These are phyloP conservation scores for Drosophila buzzatii DNA, from an alignment of 2,888 invertebrate species.

Conservation along the genomic window DNA sequence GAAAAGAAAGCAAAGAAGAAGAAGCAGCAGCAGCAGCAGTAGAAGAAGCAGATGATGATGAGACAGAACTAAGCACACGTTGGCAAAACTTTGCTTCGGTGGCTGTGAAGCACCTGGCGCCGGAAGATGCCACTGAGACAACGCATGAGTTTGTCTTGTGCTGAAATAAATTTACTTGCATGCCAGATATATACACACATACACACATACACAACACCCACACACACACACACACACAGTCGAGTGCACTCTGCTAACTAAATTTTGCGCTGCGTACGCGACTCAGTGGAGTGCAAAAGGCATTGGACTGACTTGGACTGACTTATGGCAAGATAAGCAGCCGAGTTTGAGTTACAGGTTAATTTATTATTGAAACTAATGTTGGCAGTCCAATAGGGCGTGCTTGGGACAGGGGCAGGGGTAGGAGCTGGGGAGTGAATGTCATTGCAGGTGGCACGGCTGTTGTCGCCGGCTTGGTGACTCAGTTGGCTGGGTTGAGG, in stretches of 20 bases:
- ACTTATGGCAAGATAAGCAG: slow-evolving; percentile 63
- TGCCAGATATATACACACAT: slow-evolving; percentile 43
- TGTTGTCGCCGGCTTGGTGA: slow-evolving; percentile 37
- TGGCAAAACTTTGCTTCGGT: slow-evolving; percentile 25
- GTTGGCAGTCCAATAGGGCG: slow-evolving; percentile 47
- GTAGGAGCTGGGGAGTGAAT: not conserved
- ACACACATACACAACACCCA: slow-evolving; percentile 14
- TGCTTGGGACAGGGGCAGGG: not conserved
- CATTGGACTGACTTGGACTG: slow-evolving; percentile 63
- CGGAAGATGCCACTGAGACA: slow-evolving; percentile 51
- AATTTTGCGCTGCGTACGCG: slow-evolving; percentile 54
- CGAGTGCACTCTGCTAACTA: slow-evolving; percentile 52
- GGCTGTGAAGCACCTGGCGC: slow-evolving; percentile 34
- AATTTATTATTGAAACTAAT: slow-evolving; percentile 80
- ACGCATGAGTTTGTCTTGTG: slow-evolving; percentile 53
- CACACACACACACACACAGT: slow-evolving; percentile 19
- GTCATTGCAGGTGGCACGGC: slow-evolving; percentile 49
- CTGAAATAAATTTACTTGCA: slow-evolving; percentile 65
- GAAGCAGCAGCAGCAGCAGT: not conserved
- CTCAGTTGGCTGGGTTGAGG: slow-evolving; percentile 13
- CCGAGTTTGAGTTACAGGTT: slow-evolving; percentile 67
- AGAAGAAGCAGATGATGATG: not conserved
- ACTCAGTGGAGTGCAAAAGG: slow-evolving; percentile 62
- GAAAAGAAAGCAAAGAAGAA: slow-evolving; percentile 45
- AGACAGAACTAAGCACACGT: slow-evolving; percentile 26